Conservation (phyloP, 2,797 vertebrate species). For the Chelon auratus region DNA sequence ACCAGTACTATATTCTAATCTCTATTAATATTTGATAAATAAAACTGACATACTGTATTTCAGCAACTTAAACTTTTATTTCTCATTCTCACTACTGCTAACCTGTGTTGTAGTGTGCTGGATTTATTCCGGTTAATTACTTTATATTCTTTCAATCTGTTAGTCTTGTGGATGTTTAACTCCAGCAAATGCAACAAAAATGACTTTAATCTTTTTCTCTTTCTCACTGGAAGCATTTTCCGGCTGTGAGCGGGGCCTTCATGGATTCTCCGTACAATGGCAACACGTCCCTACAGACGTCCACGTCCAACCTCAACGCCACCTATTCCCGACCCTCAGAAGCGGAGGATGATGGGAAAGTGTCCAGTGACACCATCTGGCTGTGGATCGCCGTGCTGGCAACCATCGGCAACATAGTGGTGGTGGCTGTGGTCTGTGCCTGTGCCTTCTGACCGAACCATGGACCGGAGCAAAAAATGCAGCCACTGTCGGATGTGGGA, state of each 20-base stretch:
- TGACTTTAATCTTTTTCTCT: neutral
- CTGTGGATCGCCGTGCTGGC: constrained; percentile 88
- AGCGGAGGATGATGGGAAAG: constrained; percentile 81
- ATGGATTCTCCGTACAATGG: constrained; percentile 87
- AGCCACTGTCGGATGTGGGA: constrained; percentile 7
- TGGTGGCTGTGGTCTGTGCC: constrained; percentile 88
- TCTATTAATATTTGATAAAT: no score
- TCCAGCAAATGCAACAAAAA: no score
- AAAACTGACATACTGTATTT: no score
- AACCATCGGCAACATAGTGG: constrained; percentile 88
- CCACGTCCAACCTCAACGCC: constrained; percentile 82
- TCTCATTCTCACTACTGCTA: neutral
- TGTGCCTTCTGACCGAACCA: constrained; percentile 84
- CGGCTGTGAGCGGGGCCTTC: constrained; percentile 80
- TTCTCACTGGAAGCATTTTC: constrained; percentile 74
- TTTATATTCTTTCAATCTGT: no score
- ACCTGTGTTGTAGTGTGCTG: neutral
- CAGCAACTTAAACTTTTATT: no score
- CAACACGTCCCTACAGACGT: constrained; percentile 82
- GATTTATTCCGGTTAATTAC: no score
- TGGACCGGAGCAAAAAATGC: constrained; percentile 13
- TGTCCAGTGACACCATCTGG: constrained; percentile 86
- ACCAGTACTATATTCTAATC: no score
- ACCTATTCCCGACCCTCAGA: constrained; percentile 78
- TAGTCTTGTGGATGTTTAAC: no score